Evolutionary conservation across 92 coral and sea anemone genomes (phyloP), one percentile per base, ranked within the genome.

Genomic region (Parazoanthus atlanticus): DNA sequence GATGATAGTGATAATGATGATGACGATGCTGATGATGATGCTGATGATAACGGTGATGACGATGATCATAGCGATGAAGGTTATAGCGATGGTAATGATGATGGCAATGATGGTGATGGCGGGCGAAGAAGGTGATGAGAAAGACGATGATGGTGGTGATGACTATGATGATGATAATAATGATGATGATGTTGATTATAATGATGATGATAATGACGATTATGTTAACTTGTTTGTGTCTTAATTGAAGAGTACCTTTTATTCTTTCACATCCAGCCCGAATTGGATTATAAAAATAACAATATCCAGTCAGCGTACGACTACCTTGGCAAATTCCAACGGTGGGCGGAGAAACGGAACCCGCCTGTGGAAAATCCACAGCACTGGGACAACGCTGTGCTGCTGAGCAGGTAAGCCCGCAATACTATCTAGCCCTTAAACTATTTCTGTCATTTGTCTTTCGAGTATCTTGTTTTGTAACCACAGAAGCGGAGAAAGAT

Each of bases 351-450:
- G 15, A 43, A 28, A n/a, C 81, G 90, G 2, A 95, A 95, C 66
- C 84, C 91, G 8, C 82, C 93, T 1, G 88, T 81, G 15, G 93
- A 89, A 15, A 31, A 66, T 11, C 88, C 82, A 3, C 94, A 89
- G 26, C 98, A 95, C 79, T 95, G 66, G 29, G 98, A 95, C 77
- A 91, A 91, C 21, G 94, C 91, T 8, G 98, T 89, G 52, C 80
- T 95, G 56, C 88, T 95, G 28, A 88, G 93, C 77, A 93, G 98
- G 96, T 94, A 78, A 17, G 86, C 76, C 78, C 78, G 38, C 28
- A 5, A 2, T 43, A 16, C 8, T 69, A 38, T 5, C 83, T 29
- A 16, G 0, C 40, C 12, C 19, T 52, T 28, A 38, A 32, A 10
- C 54, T 26, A 5, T n/a, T 78, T 46, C 12, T 19, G 13, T 78